These are phyloP conservation scores for Scalopus aquaticus DNA, from an alignment of 2,113 vertebrate genomes.

Conservation along the genomic window DNA sequence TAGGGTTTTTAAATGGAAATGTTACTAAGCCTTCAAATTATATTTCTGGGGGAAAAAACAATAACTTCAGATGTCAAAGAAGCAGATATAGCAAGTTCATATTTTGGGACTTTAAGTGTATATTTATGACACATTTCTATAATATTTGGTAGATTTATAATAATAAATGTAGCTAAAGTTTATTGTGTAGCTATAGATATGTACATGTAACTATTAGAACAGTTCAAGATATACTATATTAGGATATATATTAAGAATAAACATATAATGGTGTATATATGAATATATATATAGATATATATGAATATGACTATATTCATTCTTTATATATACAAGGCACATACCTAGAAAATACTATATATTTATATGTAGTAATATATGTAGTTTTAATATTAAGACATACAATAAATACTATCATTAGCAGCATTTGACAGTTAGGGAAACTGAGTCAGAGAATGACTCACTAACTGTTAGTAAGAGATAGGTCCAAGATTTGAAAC, in stretches of 20 bases:
- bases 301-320: background rate
- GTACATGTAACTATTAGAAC: no score
- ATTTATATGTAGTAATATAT: background rate
- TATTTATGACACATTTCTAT: background rate
- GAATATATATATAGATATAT: no score
- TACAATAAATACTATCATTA: background rate
- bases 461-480: background rate
- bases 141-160: background rate
- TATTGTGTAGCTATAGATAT: background rate
- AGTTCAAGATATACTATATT: no score
- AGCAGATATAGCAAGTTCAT: background rate
- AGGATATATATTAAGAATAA: no score
- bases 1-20: background rate
- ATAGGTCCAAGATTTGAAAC: background rate
- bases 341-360: background rate
- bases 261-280: no score
- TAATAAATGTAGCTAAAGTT: background rate
- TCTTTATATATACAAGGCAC: background rate
- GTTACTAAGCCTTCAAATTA: background rate
- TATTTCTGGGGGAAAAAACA: background rate
- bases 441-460: background rate
- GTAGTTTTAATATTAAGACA: background rate
- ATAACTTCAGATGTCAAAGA: slow-evolving; percentile 5
- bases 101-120: background rate
- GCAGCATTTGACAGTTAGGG: background rate